A percentile compares a stretch with the other conserved stretches of the same genome.
phyloP scores from a whole-genome alignment of 2,113 vertebrate species.

The Pimephales promelas region DNA sequence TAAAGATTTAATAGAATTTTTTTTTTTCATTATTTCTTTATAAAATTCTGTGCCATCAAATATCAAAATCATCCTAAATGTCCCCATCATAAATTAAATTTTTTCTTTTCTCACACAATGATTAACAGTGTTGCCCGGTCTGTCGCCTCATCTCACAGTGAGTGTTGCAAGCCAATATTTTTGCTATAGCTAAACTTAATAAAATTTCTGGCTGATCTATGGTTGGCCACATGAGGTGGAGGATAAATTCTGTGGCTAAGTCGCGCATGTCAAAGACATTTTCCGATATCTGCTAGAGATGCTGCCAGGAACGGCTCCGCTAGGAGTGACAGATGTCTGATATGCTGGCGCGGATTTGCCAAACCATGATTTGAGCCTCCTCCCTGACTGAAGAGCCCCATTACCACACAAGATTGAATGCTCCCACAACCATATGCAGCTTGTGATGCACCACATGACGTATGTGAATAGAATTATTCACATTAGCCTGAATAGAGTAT shows the following conservation, averaged over 20 bases:
- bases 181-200: conserved; percentile 23
- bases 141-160: background rate
- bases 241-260: conserved; percentile 36
- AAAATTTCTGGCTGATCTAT: conserved; percentile 20
- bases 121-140: background rate
- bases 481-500: background rate
- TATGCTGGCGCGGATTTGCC: conserved; percentile 71
- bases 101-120: background rate
- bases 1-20: background rate
- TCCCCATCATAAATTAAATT: background rate
- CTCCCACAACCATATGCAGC: conserved; percentile 61
- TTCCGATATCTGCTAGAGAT: conserved; percentile 60
- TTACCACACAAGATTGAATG: conserved; percentile 63
- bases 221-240: conserved; percentile 11
- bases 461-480: conserved; percentile 26
- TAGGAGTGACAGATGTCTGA: conserved; percentile 74
- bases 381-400: conserved; percentile 63
- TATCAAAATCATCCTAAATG: background rate
- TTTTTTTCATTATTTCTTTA: background rate
- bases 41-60: background rate
- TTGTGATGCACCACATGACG: conserved; percentile 53
- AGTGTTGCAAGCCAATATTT: conserved; percentile 13
- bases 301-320: conserved; percentile 62
- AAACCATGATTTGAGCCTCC: conserved; percentile 70
- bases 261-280: conserved; percentile 66